Base-by-base conservation (phyloP, 2,113 vertebrate species). In the Sceloporus tristichus region DNA sequence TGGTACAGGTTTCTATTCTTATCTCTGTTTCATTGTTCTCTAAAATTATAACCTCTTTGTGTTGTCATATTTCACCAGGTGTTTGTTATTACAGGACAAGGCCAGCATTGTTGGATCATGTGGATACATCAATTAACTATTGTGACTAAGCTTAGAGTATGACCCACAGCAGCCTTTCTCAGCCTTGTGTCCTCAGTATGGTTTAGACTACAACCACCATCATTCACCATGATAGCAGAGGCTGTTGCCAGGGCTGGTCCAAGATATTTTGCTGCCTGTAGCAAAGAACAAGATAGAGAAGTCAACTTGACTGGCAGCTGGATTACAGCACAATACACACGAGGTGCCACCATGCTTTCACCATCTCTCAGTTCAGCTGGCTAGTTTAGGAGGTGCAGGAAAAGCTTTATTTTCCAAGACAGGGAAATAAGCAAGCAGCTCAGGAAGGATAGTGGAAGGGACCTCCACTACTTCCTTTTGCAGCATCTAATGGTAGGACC, bases 1-100 rank as follows among this genome's bases (percentile, higher is more conserved):
- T 23, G 59, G 29, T 5, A 71, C 62, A 13, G 42, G 81, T 94
- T 94, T 78, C 91, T 94, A 87, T 93, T 94, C 82, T 34, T 85
- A 62, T 66, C 9, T 92, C 19, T 93, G 3, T 27, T 25, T 87
- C 77, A 89, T 77, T 42, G 56, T 92, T 92, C 89, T 87, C 56
- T 83, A 91, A 84, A 89, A 94, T 85, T 90, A 71, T 21, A 93
- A 79, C 0, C 54, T 89, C 92, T 92, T 88, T 88, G n/a, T 65
- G 88, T 88, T 84, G 77, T 89, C 93, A 73, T 71, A 88, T 90
- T 74, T 38, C 13, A 9, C 3, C 21, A 0, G 73, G 13, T 34
- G 71, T 82, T 89, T 93, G 16, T 81, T 87, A 79, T 71, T 89
- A 62, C 0, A 78, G 5, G 84, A 13, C 42, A 53, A 91, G 5